phyloP scores from a whole-genome alignment of 2,888 invertebrate species.

The Antheraea yamamai region DNA sequence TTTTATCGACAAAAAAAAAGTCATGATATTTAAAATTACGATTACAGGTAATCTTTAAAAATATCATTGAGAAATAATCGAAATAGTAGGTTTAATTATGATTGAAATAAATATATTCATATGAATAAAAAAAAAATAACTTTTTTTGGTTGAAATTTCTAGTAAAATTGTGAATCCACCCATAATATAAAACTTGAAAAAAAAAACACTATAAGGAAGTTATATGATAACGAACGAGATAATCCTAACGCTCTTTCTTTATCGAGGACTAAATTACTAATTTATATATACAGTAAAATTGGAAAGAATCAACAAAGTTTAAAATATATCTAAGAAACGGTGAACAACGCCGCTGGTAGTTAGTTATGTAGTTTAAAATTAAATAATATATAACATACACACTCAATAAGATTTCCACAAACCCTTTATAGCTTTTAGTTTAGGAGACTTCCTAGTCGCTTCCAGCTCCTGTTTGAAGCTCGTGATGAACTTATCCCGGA shows the following conservation, averaged over 20 bases:
- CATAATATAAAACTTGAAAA: neutral
- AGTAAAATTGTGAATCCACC: neutral
- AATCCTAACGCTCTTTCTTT: neutral
- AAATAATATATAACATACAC: constrained; percentile 9
- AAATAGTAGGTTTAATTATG: neutral
- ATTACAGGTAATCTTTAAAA: neutral
- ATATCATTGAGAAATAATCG: neutral
- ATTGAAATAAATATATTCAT: neutral
- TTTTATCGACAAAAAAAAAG: neutral
- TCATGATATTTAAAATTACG: neutral
- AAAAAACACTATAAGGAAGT: neutral
- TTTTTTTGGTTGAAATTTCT: neutral
- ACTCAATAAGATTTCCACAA: constrained; percentile 77
- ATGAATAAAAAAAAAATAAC: no score
- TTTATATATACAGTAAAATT: neutral
- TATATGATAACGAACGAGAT: neutral
- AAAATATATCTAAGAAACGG: neutral
- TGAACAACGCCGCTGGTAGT: constrained; percentile 7
- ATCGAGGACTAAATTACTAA: neutral
- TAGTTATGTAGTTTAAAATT: neutral
- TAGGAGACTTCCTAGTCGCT: constrained; percentile 72
- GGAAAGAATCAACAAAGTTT: neutral
- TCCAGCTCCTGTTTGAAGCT: constrained; percentile 77
- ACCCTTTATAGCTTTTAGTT: constrained; percentile 75
- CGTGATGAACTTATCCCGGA: constrained; percentile 74